Conservation (phyloP, 2,113 vertebrate genomes). For the Felis chaus region DNA sequence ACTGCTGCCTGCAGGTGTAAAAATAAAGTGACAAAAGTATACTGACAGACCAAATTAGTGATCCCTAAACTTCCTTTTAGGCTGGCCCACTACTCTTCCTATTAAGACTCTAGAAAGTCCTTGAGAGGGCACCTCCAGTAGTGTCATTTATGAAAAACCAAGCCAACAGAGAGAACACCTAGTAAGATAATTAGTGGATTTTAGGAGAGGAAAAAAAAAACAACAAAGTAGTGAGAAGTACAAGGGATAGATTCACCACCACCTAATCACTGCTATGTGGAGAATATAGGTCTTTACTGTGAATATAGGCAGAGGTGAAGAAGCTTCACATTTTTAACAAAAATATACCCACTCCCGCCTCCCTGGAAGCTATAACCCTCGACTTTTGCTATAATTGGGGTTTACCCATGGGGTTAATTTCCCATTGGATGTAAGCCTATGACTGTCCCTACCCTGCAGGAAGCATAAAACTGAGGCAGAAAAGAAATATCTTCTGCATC, state of each 20-base stretch:
- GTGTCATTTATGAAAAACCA: conserved; percentile 75
- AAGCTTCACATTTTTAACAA: conserved; percentile 76
- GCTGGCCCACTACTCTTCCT: conserved; percentile 71
- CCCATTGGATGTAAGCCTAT: conserved; percentile 29
- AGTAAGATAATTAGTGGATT: conserved; percentile 79
- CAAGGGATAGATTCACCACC: conserved; percentile 24
- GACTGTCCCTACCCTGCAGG: conserved; percentile 12
- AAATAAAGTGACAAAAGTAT: conserved; percentile 78
- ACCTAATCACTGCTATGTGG: conserved; percentile 62
- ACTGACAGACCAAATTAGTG: conserved; percentile 76
- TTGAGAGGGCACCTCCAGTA: conserved; percentile 74
- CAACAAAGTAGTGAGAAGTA: conserved; percentile 70
- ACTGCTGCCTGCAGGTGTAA: conserved; percentile 79
- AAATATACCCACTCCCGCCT: conserved; percentile 56
- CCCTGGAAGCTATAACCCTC: conserved; percentile 64
- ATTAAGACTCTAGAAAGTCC: conserved; percentile 77
- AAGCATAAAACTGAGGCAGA: conserved; percentile 46
- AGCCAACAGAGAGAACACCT: conserved; percentile 67
- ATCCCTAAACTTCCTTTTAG: conserved; percentile 75
- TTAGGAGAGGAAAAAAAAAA: conserved; percentile 47
- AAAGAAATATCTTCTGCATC: neutral
- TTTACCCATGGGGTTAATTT: conserved; percentile 71
- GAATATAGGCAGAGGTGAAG: conserved; percentile 72
- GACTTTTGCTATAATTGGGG: conserved; percentile 61
- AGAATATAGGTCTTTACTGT: conserved; percentile 50